A percentile compares a stretch with the other conserved stretches of the same genome.
phyloP scores from a whole-genome alignment of 2,797 vertebrate genomes.

The Simalia tracyae region DNA sequence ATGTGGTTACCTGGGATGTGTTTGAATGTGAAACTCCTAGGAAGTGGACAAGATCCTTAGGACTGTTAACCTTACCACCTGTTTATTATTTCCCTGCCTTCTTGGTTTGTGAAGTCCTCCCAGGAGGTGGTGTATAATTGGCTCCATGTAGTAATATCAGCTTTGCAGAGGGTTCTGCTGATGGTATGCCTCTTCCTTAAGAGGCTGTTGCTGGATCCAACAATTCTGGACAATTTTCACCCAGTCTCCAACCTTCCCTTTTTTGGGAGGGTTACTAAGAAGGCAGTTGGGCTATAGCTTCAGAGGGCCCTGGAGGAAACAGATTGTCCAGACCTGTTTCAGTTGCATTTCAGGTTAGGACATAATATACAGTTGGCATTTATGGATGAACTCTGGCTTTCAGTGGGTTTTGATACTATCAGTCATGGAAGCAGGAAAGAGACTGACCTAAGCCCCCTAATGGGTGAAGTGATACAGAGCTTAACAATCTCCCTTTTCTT shows the following conservation, averaged over 20 bases:
- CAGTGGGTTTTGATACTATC: background rate
- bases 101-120: background rate
- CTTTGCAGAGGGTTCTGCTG: background rate
- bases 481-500: background rate
- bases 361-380: background rate
- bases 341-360: background rate
- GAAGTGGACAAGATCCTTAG: background rate
- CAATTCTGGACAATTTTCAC: background rate
- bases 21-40: background rate
- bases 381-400: background rate
- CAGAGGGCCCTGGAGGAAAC: background rate
- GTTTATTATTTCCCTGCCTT: background rate
- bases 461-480: background rate
- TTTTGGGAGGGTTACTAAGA: background rate
- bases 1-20: background rate
- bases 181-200: background rate
- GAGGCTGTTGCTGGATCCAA: background rate
- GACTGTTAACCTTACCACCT: background rate
- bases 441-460: background rate
- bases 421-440: background rate
- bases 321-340: background rate
- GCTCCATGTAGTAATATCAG: background rate
- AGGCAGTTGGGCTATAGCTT: background rate
- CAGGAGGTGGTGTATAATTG: background rate
- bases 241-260: background rate